A percentile compares a stretch with the other conserved stretches of the same genome.
These are phyloP conservation scores for Caenorhabditis wallacei DNA, from an alignment of 2,888 invertebrate species.

Conservation along the genomic window DNA sequence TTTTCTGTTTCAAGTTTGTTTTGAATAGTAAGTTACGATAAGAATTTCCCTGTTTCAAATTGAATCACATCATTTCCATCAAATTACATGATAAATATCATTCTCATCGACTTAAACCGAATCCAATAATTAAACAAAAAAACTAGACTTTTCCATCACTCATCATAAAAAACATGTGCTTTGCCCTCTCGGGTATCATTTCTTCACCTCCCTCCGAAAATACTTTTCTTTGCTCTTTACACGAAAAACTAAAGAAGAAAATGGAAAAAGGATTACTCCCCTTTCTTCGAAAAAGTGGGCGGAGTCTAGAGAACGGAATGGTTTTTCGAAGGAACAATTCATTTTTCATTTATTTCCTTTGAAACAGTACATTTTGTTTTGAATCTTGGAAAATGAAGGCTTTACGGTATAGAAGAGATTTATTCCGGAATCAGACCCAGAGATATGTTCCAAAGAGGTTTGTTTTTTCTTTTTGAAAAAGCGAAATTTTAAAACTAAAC, in stretches of 20 bases:
- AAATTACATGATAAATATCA: constrained; percentile 12
- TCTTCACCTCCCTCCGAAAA: constrained; percentile 27
- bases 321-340: neutral
- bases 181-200: constrained; percentile 45
- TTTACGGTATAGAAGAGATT: constrained; percentile 55
- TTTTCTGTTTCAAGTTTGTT: too few species aligned
- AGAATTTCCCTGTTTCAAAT: neutral
- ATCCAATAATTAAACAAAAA: neutral
- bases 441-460: constrained; percentile 58
- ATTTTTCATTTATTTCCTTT: neutral
- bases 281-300: constrained; percentile 26
- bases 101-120: neutral
- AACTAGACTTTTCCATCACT: constrained; percentile 8
- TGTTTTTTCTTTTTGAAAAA: constrained; percentile 13
- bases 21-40: too few species aligned
- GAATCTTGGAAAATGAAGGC: constrained; percentile 47
- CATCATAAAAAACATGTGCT: constrained; percentile 47
- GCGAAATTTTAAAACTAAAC: too few species aligned
- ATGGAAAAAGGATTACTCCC: constrained; percentile 40
- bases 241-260: constrained; percentile 2
- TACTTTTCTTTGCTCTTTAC: constrained; percentile 39
- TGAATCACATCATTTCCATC: constrained; percentile 1
- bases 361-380: neutral
- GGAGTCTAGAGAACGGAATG: constrained; percentile 18
- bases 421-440: constrained; percentile 47